A percentile compares a stretch with the other conserved stretches of the same genome.
These are phyloP conservation scores for Drosophila orena DNA, from an alignment of 1,140 invertebrate genomes.

Conservation along the genomic window DNA sequence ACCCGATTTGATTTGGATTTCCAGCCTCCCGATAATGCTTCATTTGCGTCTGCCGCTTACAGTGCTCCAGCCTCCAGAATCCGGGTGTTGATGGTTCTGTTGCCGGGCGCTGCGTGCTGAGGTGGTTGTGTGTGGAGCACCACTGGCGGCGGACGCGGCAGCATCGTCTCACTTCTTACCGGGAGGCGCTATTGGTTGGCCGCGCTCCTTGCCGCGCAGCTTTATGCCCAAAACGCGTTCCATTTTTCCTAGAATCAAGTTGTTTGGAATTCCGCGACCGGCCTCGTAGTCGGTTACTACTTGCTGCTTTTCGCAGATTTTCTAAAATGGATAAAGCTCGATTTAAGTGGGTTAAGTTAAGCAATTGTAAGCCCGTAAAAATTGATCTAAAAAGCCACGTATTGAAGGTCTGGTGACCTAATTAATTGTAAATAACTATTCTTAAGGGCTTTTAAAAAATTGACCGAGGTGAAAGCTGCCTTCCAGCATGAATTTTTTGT, in stretches of 20 bases:
- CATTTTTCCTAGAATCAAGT: slow-evolving; percentile 97
- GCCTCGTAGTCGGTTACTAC: slow-evolving; percentile 98
- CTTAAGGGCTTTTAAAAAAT: too few species aligned
- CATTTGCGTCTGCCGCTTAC: slow-evolving; percentile 67
- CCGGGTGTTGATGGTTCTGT: slow-evolving; percentile 41
- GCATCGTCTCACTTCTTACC: slow-evolving; percentile 87
- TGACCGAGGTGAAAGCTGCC: too few species aligned
- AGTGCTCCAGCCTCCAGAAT: slow-evolving; percentile 49
- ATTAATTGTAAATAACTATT: too few species aligned
- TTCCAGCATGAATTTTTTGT: neutral
- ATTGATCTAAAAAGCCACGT: too few species aligned
- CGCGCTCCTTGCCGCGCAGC: slow-evolving; percentile 97
- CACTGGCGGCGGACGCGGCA: slow-evolving; percentile 64
- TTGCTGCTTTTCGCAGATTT: slow-evolving; percentile 98
- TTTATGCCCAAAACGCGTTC: slow-evolving; percentile 96
- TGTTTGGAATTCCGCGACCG: slow-evolving; percentile 97
- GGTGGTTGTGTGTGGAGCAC: slow-evolving; percentile 43
- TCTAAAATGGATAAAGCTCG: slow-evolving; percentile 85
- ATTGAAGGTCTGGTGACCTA: too few species aligned
- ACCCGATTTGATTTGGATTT: slow-evolving; percentile 66
- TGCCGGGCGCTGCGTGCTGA: slow-evolving; percentile 31
- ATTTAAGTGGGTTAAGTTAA: too few species aligned
- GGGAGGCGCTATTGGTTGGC: slow-evolving; percentile 92
- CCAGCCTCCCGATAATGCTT: slow-evolving; percentile 81
- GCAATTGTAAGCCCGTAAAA: too few species aligned